Conservation (phyloP, 2,888 invertebrate genomes). For the Nycteola revayana region DNA sequence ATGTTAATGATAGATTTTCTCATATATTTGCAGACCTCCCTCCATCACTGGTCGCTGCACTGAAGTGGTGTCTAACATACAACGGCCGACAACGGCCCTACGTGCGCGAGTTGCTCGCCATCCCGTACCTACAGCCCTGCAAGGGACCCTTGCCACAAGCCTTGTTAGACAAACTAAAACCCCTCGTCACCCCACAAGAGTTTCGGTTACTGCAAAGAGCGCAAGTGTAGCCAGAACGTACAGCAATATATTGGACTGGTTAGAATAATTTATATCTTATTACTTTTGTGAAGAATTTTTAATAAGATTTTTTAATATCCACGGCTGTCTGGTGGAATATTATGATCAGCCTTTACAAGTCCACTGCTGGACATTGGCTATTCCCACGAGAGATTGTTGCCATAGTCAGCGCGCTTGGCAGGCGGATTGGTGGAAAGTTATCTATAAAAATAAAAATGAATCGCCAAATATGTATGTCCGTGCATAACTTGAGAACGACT, state of each 20-base stretch:
- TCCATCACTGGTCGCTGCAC: conserved; percentile 82
- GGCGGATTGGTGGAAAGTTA: too few relatives aligned
- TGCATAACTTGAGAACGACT: too few relatives aligned
- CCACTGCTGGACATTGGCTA: too few relatives aligned
- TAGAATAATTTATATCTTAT: not conserved
- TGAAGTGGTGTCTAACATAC: conserved; percentile 87
- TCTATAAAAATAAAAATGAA: too few relatives aligned
- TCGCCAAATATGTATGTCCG: too few relatives aligned
- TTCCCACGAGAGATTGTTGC: too few relatives aligned
- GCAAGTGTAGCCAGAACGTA: conserved; percentile 31
- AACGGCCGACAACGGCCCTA: conserved; percentile 88
- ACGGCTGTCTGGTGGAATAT: too few relatives aligned
- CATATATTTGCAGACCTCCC: conserved; percentile 68
- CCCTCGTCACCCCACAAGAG: conserved; percentile 50
- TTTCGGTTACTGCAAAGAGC: conserved; percentile 52
- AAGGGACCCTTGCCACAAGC: conserved; percentile 36
- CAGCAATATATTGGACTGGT: too few relatives aligned
- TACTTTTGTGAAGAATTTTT: not conserved
- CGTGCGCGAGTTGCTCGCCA: conserved; percentile 86
- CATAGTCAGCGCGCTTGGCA: too few relatives aligned
- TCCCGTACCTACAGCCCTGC: conserved; percentile 55
- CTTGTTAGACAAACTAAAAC: conserved; percentile 49
- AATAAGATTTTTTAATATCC: too few relatives aligned
- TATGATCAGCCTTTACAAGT: too few relatives aligned
- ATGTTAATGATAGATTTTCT: too few relatives aligned